Base-by-base conservation (phyloP, 2,113 vertebrate species). In the Reinhardtius hippoglossoides region DNA sequence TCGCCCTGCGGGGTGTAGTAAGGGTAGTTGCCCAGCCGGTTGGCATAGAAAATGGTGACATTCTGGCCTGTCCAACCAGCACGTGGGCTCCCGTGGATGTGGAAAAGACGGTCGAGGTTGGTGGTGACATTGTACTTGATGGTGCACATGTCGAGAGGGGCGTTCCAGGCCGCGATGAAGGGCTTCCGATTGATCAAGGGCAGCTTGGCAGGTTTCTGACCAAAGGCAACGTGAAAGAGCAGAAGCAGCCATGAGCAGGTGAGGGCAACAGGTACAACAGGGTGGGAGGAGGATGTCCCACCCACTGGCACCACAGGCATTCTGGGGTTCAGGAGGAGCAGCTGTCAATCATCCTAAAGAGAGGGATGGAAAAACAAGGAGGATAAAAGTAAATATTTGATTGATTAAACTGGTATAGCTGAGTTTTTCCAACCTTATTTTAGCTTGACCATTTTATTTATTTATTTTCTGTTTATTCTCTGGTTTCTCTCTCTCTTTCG, bases 31-130 rank as follows among this genome's bases (percentile, higher is more conserved):
- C 94, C 91, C 44, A 97, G 67, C 15, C 95, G 94, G 78, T 95
- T 95, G 70, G 94, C 93, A 57, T 95, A 96, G 93, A 96, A 96
- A 78, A 96, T 95, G 18, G 95, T 96, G 62, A 96, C 84, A 0
- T 96, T 96, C 91, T 97, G 94, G 1, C 94, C 95, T 5, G 91
- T 95, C 89, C 93, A 92, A 37, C 91, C 91, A 37, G 91, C 89
- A n/a, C 93, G 86, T 0, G 92, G 93, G 46, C 94, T 97, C 82
- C 95, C 95, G 56, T 90, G 88, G 60, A 95, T 80, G 56, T 87
- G 92, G 88, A 97, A 96, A 24, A 94, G 89, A 70, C 86, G 91
- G 77, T 94, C 90, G 20, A 96, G 54, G 74, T 94, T 94, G 75
- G 94, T 61, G 24, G 80, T 82, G 23, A 96, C 13, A 0, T 95